Evolutionary conservation across 2,888 invertebrate species (phyloP).

Genomic region (Icerya purchasi): DNA sequence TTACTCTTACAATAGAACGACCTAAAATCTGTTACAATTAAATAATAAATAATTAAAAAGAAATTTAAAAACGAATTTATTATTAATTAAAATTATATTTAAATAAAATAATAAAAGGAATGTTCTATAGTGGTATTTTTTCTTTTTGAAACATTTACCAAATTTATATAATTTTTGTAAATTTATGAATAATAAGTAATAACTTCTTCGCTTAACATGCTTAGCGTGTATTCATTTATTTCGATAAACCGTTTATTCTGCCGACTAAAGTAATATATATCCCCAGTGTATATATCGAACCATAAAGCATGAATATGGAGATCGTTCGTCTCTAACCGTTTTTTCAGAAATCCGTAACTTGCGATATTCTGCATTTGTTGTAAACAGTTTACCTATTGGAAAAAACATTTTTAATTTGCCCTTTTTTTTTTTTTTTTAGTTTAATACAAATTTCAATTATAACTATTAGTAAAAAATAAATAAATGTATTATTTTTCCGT

Average conservation of each 20-base stretch:
- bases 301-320: conserved; percentile 82
- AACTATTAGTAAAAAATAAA: no score
- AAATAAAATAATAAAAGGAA: no score
- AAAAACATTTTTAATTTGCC: not conserved
- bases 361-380: conserved; percentile 83
- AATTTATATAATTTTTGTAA: no score
- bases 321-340: conserved; percentile 54
- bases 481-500: no score
- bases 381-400: conserved; percentile 53
- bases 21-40: no score
- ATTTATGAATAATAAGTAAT: conserved; percentile 52
- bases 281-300: conserved; percentile 94
- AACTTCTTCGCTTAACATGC: conserved; percentile 51
- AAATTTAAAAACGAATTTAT: no score
- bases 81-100: no score
- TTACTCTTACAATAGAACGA: no score
- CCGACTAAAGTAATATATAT: conserved; percentile 83
- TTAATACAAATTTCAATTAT: no score
- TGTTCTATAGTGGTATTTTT: no score
- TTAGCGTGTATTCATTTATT: conserved; percentile 62
- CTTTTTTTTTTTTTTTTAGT: not conserved
- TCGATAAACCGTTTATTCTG: conserved; percentile 63
- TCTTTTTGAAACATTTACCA: no score
- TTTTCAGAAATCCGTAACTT: conserved; percentile 73
- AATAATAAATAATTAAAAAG: no score